Base-by-base conservation (phyloP, 2,113 vertebrate genomes). In the Otocyon megalotis region DNA sequence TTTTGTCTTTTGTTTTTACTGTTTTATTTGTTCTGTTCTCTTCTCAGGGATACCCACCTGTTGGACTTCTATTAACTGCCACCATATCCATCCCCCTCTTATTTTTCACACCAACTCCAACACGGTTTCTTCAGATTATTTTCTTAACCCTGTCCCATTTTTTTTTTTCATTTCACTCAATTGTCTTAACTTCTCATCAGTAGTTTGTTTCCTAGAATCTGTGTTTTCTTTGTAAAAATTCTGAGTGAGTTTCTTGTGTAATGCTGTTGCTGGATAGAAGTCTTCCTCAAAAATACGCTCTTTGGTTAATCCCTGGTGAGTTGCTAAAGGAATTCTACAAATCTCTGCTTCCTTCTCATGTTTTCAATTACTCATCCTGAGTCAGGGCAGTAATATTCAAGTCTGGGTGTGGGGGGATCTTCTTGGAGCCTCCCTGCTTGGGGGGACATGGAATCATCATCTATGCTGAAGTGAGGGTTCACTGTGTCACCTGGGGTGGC, bases 321-420 rank as follows among this genome's bases (percentile, higher is more conserved):
- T 35, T 77, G 24, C n/a, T 82, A 5, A 65, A 88, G 77, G 85
- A n/a, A 53, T 30, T 53, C 43, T 35, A 71, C 0, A 0, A 60
- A 87, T 83, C 58, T 93, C 50, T 65, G 58, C 76, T 48, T 72
- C 50, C 30, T 54, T 81, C n/a, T 65, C 37, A 16, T 50, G 50
- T 60, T 88, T 94, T 91, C 35, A 85, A 28, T 76, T 63, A 96
- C 35, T 96, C 91, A 97, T 89, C 72, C 92, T 92, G 90, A 97
- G 82, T 96, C 86, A 88, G 48, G 91, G 65, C 58, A 71, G n/a
- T 65, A 71, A 62, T 83, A 74, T 96, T 89, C 86, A 90, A 88
- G 77, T 72, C 43, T 54, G 90, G 90, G 56, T 35, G 54, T 86
- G 54, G 71, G 43, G 76, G 43, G 9, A 2, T 90, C 54, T 86